These are phyloP conservation scores for Threskiornis aethiopicus DNA, from an alignment of 2,797 vertebrate species.

Conservation along the genomic window DNA sequence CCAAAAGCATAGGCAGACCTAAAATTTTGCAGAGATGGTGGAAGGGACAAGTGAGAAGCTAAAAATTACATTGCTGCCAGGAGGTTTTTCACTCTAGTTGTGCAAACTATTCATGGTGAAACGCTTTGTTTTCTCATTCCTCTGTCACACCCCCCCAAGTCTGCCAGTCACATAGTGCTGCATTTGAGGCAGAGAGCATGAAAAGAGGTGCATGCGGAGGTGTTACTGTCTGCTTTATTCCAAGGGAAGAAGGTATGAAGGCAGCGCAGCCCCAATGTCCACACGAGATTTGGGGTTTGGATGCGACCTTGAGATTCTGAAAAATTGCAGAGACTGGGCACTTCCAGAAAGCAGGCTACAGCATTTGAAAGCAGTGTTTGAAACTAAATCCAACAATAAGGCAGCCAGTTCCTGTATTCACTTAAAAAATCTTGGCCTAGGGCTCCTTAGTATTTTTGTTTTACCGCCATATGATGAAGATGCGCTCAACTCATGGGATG, in stretches of 20 bases:
- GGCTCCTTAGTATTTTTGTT: neutral
- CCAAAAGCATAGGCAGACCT: neutral
- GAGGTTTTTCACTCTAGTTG: neutral
- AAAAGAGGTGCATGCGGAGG: neutral
- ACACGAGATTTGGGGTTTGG: neutral
- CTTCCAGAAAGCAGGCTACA: neutral
- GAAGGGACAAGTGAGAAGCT: neutral
- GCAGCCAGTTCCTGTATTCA: neutral
- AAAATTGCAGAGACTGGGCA: neutral
- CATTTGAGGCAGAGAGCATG: neutral
- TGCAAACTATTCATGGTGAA: neutral
- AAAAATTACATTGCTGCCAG: neutral
- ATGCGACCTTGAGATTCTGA: neutral
- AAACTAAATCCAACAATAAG: neutral
- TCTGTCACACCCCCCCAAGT: neutral
- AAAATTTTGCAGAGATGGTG: neutral
- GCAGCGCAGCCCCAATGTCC: neutral
- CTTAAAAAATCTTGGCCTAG: neutral
- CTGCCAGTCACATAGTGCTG: neutral
- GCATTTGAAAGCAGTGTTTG: neutral
- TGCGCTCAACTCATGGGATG: neutral
- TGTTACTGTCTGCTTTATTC: neutral
- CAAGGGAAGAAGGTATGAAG: neutral
- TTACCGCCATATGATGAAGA: neutral
- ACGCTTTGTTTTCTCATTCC: neutral